Evolutionary conservation across 2,113 vertebrate species (phyloP).

Genomic region (Emydocephalus ijimae): DNA sequence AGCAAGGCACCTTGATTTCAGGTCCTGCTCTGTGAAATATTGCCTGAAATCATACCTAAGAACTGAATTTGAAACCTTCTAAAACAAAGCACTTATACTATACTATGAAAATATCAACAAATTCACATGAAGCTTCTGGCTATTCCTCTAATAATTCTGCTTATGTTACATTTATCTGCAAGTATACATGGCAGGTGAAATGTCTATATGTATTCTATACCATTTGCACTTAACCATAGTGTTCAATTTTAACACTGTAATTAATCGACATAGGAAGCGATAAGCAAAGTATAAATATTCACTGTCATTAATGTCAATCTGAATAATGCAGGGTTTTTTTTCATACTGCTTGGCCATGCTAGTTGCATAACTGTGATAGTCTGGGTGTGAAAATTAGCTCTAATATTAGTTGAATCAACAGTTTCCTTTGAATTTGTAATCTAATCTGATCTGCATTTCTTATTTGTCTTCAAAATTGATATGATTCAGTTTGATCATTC

Average conservation of each 20-base stretch:
- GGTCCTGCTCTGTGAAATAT: not conserved
- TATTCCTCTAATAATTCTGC: not conserved
- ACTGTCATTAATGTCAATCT: not conserved
- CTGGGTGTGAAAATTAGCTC: not conserved
- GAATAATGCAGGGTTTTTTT: conserved; percentile 26
- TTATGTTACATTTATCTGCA: not conserved
- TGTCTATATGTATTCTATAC: not conserved
- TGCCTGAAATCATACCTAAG: not conserved
- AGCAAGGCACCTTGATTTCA: not conserved
- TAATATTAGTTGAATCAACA: not conserved
- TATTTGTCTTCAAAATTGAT: not conserved
- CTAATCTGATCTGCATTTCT: not conserved
- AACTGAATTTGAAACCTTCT: not conserved
- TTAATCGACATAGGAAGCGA: conserved; percentile 20
- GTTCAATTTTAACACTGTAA: not conserved
- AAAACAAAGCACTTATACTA: not conserved
- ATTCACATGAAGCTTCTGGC: not conserved
- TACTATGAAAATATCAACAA: not conserved
- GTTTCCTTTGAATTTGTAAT: not conserved
- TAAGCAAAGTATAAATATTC: not conserved
- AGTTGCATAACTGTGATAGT: not conserved
- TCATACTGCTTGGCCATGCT: conserved; percentile 1
- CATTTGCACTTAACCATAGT: not conserved
- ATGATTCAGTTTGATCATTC: not conserved
- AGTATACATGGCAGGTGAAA: not conserved